Evolutionary conservation across 2,113 vertebrate species (phyloP), one percentile per base, ranked within the genome.

Genomic region (Raja brachyura): DNA sequence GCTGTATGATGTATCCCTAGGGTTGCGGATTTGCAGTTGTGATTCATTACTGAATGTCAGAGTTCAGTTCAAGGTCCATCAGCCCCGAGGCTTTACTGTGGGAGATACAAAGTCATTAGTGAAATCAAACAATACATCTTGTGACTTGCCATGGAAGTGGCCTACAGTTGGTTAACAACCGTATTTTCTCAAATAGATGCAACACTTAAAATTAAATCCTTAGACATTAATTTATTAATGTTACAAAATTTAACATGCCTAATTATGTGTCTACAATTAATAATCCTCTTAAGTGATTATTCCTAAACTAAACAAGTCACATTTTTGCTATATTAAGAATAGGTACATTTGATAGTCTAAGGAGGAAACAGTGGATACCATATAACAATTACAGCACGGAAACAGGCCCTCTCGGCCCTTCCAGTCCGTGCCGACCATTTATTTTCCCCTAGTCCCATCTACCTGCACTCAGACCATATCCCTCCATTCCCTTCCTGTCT

Each of bases 1-100:
- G 83, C 16, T 31, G 4, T 61, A 56, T 63, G 83, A 16, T 31
- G 4, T 61, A 56, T 63, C 28, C 28, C 83, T 18, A 13, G 11
- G 11, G 13, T n/a, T 86, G 56, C 31, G n/a, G 83, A 88, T 88
- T 63, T 59, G 56, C 81, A 85, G 56, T 85, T 88, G 59, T 88
- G 83, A 63, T 61, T 88, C 18, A 61, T 86, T 86, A 31, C n/a
- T 16, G 83, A 88, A 88, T 66, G 83, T 31, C 83, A 88, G 59
- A 88, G 83, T 88, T 88, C 83, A 88, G 14, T n/a, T 63, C 56
- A 88, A 88, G 83, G 83, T 63, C 83, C 28, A 59, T 63, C 83
- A 33, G 83, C 59, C 59, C 59, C n/a, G 31, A 88, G 59, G 83
- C 28, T 63, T n/a, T n/a, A 31, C 83, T 31, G 25, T 88, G 28